Conservation (phyloP, 2,888 invertebrate species). For the Odontocerum albicorne region DNA sequence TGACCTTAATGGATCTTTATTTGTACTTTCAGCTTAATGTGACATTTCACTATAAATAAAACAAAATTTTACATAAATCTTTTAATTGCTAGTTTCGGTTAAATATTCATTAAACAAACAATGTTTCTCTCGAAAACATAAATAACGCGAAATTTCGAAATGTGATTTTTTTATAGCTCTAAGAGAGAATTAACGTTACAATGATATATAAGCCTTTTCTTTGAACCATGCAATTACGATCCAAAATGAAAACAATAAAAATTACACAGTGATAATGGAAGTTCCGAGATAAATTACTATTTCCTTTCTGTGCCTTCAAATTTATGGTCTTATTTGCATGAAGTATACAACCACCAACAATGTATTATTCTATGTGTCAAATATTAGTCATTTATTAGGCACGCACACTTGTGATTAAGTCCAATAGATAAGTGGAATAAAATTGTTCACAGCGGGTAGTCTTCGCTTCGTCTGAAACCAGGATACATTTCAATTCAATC, state of each 20-base stretch:
- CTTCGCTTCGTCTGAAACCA: constrained; percentile 9
- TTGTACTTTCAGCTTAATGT: too few relatives aligned
- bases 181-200: too few relatives aligned
- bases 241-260: constrained; percentile 14
- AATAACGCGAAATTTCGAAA: background rate
- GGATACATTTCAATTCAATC: constrained; percentile 18
- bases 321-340: constrained; percentile 28
- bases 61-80: too few relatives aligned
- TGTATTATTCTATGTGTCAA: constrained; percentile 19
- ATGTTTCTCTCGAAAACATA: too few relatives aligned
- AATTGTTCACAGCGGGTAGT: constrained; percentile 31
- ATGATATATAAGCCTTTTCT: background rate
- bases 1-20: too few relatives aligned
- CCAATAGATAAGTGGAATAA: constrained; percentile 24
- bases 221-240: background rate
- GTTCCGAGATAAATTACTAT: constrained; percentile 25
- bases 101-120: too few relatives aligned
- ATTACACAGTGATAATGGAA: constrained; percentile 22
- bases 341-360: constrained; percentile 4
- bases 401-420: constrained; percentile 26
- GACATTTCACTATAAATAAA: too few relatives aligned
- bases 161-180: background rate
- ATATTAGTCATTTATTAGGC: constrained; percentile 32
- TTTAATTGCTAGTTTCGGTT: too few relatives aligned
- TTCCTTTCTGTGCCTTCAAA: constrained; percentile 22